Conservation (phyloP, 2,797 vertebrate genomes). For the Acestrorhynchus altus region DNA sequence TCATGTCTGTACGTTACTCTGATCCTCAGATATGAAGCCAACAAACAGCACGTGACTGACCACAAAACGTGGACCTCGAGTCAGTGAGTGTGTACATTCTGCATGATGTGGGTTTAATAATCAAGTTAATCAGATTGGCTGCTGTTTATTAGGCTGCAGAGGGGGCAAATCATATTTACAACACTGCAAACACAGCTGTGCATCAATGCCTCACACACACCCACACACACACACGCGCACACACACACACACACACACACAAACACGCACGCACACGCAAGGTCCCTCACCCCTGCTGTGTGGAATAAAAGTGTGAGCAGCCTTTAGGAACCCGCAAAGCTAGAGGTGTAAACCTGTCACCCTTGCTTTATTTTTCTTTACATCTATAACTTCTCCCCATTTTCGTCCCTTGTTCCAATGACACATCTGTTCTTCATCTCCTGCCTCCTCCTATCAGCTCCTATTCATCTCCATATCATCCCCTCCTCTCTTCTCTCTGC, state of each 20-base stretch:
- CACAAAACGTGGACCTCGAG: too few relatives aligned
- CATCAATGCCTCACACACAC: conserved; percentile 23
- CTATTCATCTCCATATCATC: conserved; percentile 11
- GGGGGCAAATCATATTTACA: conserved; percentile 47
- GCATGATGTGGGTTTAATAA: conserved; percentile 25
- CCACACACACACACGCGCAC: neutral
- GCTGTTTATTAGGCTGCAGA: conserved; percentile 48
- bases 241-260: neutral
- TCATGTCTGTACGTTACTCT: too few relatives aligned
- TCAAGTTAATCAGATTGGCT: conserved; percentile 49
- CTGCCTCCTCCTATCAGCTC: neutral
- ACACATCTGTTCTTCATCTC: conserved; percentile 15
- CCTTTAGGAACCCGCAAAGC: neutral
- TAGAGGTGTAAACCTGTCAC: conserved; percentile 2
- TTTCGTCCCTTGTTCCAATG: conserved; percentile 11
- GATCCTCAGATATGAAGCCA: too few relatives aligned
- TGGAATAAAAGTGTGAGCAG: neutral
- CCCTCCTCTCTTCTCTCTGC: conserved; percentile 55
- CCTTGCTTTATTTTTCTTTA: conserved; percentile 6
- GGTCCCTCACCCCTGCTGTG: neutral
- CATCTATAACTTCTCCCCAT: neutral
- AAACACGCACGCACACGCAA: neutral
- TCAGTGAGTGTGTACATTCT: too few relatives aligned
- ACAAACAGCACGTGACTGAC: too few relatives aligned
- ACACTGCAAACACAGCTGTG: conserved; percentile 35